Conservation (phyloP, 2,797 vertebrate genomes). For the Halcyon badia region DNA sequence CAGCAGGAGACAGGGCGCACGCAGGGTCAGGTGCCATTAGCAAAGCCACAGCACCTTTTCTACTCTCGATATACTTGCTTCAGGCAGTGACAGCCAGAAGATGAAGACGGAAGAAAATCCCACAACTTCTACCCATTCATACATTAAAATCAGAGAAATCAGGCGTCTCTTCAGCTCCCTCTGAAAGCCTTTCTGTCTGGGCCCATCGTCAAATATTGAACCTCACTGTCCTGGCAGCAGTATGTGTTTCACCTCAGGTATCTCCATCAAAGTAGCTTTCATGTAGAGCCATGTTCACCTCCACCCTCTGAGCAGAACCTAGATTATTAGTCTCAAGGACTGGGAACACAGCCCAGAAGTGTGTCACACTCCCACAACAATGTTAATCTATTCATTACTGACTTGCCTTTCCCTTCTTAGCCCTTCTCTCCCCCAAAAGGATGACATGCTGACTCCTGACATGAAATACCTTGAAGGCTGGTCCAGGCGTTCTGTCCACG, state of each 20-base stretch:
- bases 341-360: background rate
- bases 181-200: background rate
- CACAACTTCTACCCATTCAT: background rate
- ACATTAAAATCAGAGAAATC: background rate
- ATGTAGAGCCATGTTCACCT: background rate
- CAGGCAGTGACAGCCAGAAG: background rate
- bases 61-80: background rate
- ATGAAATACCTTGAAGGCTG: conserved; percentile 92
- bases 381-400: background rate
- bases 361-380: background rate
- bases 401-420: background rate
- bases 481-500: conserved; percentile 93
- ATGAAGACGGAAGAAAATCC: background rate
- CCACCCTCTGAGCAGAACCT: background rate
- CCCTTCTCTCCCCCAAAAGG: background rate
- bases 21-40: background rate
- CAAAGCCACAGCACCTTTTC: background rate
- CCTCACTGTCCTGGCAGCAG: background rate
- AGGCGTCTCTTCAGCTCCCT: background rate
- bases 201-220: background rate
- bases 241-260: background rate
- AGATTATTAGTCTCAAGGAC: background rate
- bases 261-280: background rate
- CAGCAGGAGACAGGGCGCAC: background rate
- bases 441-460: background rate